Base-by-base conservation (phyloP, 2,797 vertebrate species). In the Pempheris klunzingeri region DNA sequence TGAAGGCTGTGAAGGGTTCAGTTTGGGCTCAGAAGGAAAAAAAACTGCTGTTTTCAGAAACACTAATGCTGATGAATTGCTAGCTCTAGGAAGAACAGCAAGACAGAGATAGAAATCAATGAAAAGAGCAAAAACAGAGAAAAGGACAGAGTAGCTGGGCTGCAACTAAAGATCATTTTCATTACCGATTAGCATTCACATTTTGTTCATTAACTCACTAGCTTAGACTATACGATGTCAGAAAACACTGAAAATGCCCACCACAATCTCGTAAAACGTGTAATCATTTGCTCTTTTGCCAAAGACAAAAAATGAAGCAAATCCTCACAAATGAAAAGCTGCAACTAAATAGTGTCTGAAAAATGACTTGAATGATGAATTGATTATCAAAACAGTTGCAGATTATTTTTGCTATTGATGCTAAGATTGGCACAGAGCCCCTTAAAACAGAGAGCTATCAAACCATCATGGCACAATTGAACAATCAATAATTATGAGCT, bases 401-500 rank as follows among this genome's bases (percentile, higher is more conserved):
- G 18, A 47, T n/a, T 17, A 47, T n/a, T 38, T 22, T n/a, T n/a
- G n/a, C n/a, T n/a, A n/a, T n/a, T n/a, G 47, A 85, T 82, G 81
- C 36, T 71, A 60, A 65, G 67, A 83, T 68, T 90, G 87, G 84
- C 78, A 80, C 80, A 50, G 38, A 76, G 78, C 71, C 75, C 77
- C 80, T 76, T 11, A 81, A 80, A 76, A 82, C 75, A 69, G 50
- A 81, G 65, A 74, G 78, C 82, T 84, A 82, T 78, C 85, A 78
- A 86, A 90, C 87, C 86, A 86, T 50, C 71, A 81, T 57, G 60
- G 62, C 78, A 90, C 86, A 82, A 69, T 63, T 70, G 84, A 86
- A 36, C 64, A 80, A 92, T 94, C 93, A 89, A 92, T 93, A 92
- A 81, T 78, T 84, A 90, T 89, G 88, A 82, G 71, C 79, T 58